These are phyloP conservation scores for Nomada lathburiana DNA, from an alignment of 2,888 invertebrate genomes.

Conservation along the genomic window DNA sequence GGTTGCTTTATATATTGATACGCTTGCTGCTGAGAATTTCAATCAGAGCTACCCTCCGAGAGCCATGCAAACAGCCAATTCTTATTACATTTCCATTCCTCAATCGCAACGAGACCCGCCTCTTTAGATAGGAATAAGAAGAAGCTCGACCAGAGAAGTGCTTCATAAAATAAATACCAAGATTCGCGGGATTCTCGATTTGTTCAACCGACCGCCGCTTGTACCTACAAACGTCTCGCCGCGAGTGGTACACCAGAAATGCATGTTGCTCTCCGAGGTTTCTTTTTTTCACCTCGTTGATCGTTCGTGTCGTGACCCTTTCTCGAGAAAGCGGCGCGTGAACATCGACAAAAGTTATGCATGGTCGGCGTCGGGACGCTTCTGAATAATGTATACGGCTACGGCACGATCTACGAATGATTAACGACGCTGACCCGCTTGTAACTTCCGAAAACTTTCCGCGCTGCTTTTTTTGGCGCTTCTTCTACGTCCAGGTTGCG, in stretches of 20 bases:
- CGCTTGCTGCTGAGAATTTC: background rate
- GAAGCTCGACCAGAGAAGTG: background rate
- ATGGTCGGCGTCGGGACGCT: slow-evolving; percentile 68
- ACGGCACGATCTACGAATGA: slow-evolving; percentile 64
- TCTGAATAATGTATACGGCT: slow-evolving; percentile 71
- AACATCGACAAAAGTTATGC: slow-evolving; percentile 74
- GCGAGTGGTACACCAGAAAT: too few relatives aligned
- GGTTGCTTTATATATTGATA: too few relatives aligned
- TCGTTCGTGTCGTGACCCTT: background rate
- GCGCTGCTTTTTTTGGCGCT: slow-evolving; percentile 22
- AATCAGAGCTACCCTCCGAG: background rate
- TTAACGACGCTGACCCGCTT: slow-evolving; percentile 69
- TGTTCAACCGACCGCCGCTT: too few relatives aligned
- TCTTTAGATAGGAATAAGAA: too few relatives aligned
- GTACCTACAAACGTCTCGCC: too few relatives aligned
- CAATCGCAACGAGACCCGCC: background rate
- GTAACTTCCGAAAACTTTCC: slow-evolving; percentile 64
- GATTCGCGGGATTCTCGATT: too few relatives aligned
- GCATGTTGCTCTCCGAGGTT: background rate
- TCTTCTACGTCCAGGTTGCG: background rate
- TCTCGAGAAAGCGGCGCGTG: slow-evolving; percentile 58
- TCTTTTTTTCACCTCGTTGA: background rate
- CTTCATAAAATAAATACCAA: background rate
- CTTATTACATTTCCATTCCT: background rate
- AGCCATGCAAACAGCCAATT: background rate